Percentiles rank a stretch among this genome's conserved stretches.
phyloP scores from a whole-genome alignment of 2,888 invertebrate species.

The Prosapia bicincta region DNA sequence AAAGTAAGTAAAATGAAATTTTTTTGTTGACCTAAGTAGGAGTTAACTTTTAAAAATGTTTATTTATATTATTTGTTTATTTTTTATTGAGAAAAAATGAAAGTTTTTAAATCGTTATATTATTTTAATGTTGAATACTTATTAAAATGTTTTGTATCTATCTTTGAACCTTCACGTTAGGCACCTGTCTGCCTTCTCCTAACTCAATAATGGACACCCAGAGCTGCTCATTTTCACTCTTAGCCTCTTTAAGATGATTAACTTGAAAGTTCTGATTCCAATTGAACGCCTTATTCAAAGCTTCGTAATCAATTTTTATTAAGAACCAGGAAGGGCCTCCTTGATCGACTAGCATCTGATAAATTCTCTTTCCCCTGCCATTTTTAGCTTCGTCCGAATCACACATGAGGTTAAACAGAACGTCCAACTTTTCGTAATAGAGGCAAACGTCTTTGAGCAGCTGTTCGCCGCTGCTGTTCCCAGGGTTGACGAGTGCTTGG shows the following conservation, averaged over 20 bases:
- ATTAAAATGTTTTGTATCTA: too few species aligned
- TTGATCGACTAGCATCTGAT: neutral
- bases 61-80: too few species aligned
- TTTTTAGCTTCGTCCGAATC: neutral
- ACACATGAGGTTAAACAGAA: neutral
- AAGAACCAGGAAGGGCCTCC: neutral
- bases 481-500: neutral
- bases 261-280: neutral
- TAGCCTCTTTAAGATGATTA: neutral
- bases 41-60: too few species aligned
- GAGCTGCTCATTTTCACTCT: neutral
- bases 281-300: neutral
- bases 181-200: neutral
- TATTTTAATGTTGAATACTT: too few species aligned
- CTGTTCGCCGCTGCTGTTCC: neutral
- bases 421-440: neutral
- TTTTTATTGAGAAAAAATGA: too few species aligned
- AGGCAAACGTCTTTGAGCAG: neutral
- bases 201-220: neutral
- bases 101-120: too few species aligned
- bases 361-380: neutral
- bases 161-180: neutral
- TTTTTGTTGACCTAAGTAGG: too few species aligned
- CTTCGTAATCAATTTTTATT: neutral
- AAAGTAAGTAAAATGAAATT: too few species aligned